Evolutionary conservation across 2,797 vertebrate species (phyloP), one percentile per base, ranked within the genome.

Genomic region (Pseudotriccus pelzelni): DNA sequence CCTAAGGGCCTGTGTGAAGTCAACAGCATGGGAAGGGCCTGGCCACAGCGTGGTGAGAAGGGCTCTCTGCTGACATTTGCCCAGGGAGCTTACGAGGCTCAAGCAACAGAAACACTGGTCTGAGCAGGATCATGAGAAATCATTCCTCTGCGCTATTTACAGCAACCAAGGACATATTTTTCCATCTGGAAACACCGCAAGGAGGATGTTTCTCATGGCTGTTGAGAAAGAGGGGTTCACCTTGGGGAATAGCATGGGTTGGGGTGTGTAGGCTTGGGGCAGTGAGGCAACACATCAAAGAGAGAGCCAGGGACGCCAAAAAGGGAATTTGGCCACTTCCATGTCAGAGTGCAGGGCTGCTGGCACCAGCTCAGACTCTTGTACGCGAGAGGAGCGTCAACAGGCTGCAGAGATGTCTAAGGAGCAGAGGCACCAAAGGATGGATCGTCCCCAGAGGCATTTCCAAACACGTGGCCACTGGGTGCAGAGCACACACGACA

Each of bases 191-290:
- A 97, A 91, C 93, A 77, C 81, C 67, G 1, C 96, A 94, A 94
- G 92, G 73, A 97, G 95, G 89, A 96, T 83, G 64, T 97, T 97
- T 97, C 96, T 96, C 96, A 97, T 93, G 97, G 96, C 94, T 95
- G 87, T 27, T 85, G 89, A 83, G 96, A 90, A 94, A 93, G 64
- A 63, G 72, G 69, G 90, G 76, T 83, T 66, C 28, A 50, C 94
- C 85, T 59, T 0, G 0, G 95, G 94, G 94, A 96, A 96, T 84
- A 93, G 69, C 36, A 24, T 1, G 36, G 39, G 11, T 60, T 93
- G 84, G 90, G 93, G 73, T 39, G 69, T 2, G 3, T 43, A 77
- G 90, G 83, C 79, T 69, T 5, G 28, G 63, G 76, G 73, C 87
- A 78, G 52, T 0, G 16, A 91, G 43, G 77, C 90, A 67, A 76